Evolutionary conservation across 1,140 invertebrate genomes (phyloP).

Genomic region (Pseudomyrmex cubaensis): DNA sequence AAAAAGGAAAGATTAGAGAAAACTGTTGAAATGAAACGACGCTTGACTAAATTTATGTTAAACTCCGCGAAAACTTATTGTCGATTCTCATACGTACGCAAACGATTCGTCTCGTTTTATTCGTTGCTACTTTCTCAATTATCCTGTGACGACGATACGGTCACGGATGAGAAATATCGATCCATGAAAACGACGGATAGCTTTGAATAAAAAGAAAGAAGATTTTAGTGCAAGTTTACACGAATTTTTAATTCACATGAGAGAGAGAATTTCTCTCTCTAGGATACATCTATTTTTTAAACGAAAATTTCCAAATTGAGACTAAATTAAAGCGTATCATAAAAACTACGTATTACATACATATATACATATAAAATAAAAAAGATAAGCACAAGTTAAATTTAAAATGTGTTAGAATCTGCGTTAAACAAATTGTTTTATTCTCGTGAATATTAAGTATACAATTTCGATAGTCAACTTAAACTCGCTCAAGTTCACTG

Average conservation of each 20-base stretch:
- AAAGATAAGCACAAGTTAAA: neutral
- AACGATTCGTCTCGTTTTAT: conserved; percentile 65
- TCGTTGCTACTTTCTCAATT: conserved; percentile 59
- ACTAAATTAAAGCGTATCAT: neutral
- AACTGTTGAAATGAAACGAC: conserved; percentile 61
- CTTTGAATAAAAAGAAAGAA: neutral
- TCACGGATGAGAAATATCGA: conserved; percentile 10
- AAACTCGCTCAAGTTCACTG: neutral
- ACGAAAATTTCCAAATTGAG: neutral
- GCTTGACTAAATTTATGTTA: conserved; percentile 79
- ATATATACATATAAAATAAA: neutral
- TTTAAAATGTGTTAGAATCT: too few relatives aligned
- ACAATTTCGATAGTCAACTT: neutral
- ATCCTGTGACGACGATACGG: conserved; percentile 9
- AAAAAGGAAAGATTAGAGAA: conserved; percentile 60
- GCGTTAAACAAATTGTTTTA: too few relatives aligned
- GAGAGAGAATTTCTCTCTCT: neutral
- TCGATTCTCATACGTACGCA: conserved; percentile 80
- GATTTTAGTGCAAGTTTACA: conserved; percentile 9
- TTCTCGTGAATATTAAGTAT: neutral
- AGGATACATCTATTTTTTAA: neutral
- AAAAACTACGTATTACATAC: neutral
- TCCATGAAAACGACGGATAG: conserved; percentile 54
- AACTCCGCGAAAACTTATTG: conserved; percentile 81
- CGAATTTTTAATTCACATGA: conserved; percentile 10